Percentiles rank a stretch among this genome's conserved stretches.
phyloP scores from a whole-genome alignment of 2,113 vertebrate species.

The Paradisaea rubra region DNA sequence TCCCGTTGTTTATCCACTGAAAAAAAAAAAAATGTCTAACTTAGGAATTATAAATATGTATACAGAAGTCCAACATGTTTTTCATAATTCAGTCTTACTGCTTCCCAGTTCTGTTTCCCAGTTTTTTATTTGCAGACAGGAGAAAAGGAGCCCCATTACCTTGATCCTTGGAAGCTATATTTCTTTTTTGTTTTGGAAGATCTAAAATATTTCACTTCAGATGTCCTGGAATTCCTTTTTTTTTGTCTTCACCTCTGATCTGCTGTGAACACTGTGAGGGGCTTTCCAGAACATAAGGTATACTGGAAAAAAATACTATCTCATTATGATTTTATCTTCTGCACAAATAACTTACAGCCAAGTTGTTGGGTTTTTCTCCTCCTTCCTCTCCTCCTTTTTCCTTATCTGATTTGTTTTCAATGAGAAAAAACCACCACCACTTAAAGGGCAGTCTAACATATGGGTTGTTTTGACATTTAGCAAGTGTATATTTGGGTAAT shows the following conservation, averaged over 20 bases:
- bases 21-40: not conserved
- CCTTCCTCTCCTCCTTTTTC: not conserved
- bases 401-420: not conserved
- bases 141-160: not conserved
- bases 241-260: not conserved
- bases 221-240: not conserved
- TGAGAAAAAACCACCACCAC: not conserved
- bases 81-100: not conserved
- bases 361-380: not conserved
- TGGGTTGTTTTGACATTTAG: not conserved
- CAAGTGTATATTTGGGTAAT: not conserved
- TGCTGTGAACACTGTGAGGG: not conserved
- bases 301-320: not conserved
- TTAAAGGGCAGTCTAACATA: not conserved
- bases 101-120: not conserved
- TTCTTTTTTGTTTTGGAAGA: not conserved
- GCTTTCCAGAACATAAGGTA: not conserved
- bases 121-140: not conserved
- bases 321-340: not conserved
- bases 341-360: not conserved
- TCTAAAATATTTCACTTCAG: not conserved
- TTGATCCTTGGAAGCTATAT: not conserved
- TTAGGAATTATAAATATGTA: not conserved
- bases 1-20: not conserved
- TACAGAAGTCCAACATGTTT: not conserved